A percentile compares a stretch with the other conserved stretches of the same genome.
Evolutionary conservation across 2,888 invertebrate species (phyloP).

Genomic region (Petrolisthes cinctipes): DNA sequence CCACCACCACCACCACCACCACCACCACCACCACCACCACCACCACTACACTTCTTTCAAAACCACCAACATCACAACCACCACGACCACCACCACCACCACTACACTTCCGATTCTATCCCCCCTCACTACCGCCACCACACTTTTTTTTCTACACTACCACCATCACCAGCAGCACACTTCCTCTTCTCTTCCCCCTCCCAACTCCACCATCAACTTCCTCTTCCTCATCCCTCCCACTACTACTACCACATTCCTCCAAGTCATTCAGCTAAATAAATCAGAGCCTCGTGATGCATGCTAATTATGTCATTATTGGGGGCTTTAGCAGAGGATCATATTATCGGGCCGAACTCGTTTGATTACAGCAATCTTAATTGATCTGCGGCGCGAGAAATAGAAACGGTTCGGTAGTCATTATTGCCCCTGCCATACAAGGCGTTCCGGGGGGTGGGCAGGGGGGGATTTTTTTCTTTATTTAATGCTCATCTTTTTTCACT

Average conservation of each 20-base stretch:
- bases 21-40: not conserved
- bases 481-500: no score
- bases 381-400: constrained; percentile 43
- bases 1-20: not conserved
- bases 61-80: no score
- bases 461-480: constrained; percentile 11
- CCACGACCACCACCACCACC: not conserved
- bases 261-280: constrained; percentile 20
- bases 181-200: not conserved
- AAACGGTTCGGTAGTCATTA: constrained; percentile 38
- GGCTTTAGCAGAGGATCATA: constrained; percentile 21
- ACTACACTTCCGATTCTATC: not conserved
- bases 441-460: not conserved
- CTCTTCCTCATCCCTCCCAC: not conserved
- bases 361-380: constrained; percentile 53
- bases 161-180: not conserved
- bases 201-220: not conserved
- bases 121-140: not conserved
- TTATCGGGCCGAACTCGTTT: constrained; percentile 30
- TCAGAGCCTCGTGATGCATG: constrained; percentile 42
- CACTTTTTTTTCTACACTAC: not conserved
- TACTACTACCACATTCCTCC: not conserved
- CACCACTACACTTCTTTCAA: not conserved
- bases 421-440: constrained; percentile 36
- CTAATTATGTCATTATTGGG: constrained; percentile 42